Conservation (phyloP, 92 coral and sea anemone species). For the Ricordea florida region DNA sequence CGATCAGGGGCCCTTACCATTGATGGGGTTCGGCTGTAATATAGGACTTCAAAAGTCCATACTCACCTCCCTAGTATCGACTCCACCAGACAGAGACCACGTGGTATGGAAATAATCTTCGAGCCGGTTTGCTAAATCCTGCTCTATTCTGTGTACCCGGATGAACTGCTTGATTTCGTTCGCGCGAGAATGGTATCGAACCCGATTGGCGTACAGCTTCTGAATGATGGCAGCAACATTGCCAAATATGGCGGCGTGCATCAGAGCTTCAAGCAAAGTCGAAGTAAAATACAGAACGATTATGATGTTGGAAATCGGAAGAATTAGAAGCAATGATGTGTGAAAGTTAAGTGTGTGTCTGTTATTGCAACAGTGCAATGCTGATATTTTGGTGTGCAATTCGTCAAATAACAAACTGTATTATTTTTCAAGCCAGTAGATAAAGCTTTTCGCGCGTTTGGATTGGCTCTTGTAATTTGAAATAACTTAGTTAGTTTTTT, state of each 20-base stretch:
- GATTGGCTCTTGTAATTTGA: no score
- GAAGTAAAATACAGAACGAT: neutral
- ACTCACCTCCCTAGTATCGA: conserved; percentile 86
- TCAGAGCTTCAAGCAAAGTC: conserved; percentile 70
- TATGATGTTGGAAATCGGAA: neutral
- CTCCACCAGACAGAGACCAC: conserved; percentile 92
- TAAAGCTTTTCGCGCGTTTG: no score
- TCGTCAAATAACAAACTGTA: neutral
- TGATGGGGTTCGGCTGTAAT: no score
- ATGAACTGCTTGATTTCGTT: conserved; percentile 92
- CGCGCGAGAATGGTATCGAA: conserved; percentile 86
- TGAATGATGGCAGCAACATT: conserved; percentile 93
- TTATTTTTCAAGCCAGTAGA: neutral
- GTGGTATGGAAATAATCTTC: conserved; percentile 91
- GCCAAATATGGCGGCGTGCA: conserved; percentile 97
- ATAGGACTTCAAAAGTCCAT: neutral
- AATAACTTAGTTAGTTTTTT: no score
- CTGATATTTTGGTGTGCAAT: no score
- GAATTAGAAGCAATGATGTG: neutral
- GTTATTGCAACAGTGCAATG: no score
- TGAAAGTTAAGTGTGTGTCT: no score
- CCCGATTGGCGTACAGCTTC: conserved; percentile 87
- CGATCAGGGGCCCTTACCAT: no score
- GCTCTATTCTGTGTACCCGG: conserved; percentile 84
- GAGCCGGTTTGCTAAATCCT: conserved; percentile 77